Base-by-base conservation (phyloP, 2,888 invertebrate genomes). In the Amphipyra berbera region DNA sequence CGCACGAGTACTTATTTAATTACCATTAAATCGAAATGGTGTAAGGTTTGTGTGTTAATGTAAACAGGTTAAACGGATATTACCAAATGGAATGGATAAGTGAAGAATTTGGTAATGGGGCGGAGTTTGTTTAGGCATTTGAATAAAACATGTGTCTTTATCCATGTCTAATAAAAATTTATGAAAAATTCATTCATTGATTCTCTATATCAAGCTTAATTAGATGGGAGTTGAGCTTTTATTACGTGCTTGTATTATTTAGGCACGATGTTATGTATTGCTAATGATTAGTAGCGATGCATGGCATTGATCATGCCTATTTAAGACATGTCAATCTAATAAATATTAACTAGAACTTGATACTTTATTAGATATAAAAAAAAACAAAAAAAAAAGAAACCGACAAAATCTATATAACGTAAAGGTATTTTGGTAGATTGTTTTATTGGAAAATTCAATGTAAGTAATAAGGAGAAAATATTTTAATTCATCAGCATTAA, bases 61-160 rank as follows among this genome's bases (percentile, higher is more conserved):
- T 64, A 73, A 78, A 75, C 61, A 62, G 60, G 71, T 76, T 71
- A 70, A 77, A 73, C 78, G 78, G 79, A 82, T 82, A 73, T 81
- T 82, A 70, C 80, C 57, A 73, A 76, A 81, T 61, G 41, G 10
- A 64, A 61, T 38, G 50, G 45, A 59, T 59, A 49, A 47, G 42
- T 57, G 30, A 42, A 76, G 68, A 76, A 69, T 78, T 80, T 59
- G 76, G 68, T 76, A 67, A 68, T 67, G 3, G 57, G 54, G 57
- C 57, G 53, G 54, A 68, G 46, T 58, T 42, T 63, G 46, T n/a
- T n/a, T 59, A 30, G 27, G 41, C 40, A 48, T 61, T 59, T 61
- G 9, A 58, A 64, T 72, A 62, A 61, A 56, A 58, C 48, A 74
- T 67, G 27, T 53, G 44, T 47, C 38, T 57, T 59, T 47, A 57